A percentile compares a stretch with the other conserved stretches of the same genome.
Conservation (phyloP, 2,797 vertebrate species). For the Borostomias antarcticus region DNA sequence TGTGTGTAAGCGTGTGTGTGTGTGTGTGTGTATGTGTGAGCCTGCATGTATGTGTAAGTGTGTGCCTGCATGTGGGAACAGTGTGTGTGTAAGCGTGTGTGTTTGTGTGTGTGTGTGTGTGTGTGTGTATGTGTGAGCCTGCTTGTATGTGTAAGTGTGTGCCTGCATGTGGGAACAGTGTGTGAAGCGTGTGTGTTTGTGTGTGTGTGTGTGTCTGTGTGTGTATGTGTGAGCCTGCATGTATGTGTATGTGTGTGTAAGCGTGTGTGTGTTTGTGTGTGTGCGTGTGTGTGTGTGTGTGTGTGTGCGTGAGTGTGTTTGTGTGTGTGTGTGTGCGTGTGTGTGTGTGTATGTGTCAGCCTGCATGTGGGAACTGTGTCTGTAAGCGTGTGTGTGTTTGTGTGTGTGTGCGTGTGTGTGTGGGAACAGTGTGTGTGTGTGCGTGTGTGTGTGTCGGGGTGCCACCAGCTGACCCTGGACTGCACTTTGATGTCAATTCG, state of each 20-base stretch:
- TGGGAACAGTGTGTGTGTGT: constrained; percentile 25
- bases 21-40: background rate
- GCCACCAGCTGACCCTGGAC: constrained; percentile 18
- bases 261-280: too few relatives aligned
- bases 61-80: too few relatives aligned
- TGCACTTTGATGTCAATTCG: constrained; percentile 29
- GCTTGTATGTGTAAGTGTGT: too few relatives aligned
- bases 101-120: constrained; percentile 1
- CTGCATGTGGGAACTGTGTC: constrained; percentile 11
- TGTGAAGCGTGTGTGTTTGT: background rate
- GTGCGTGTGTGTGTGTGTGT: too few relatives aligned
- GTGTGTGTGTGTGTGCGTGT: background rate
- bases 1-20: background rate
- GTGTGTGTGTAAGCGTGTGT: constrained; percentile 7
- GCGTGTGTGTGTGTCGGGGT: background rate
- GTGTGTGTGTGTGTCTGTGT: background rate
- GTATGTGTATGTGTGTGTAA: constrained; percentile 16
- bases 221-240: background rate
- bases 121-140: constrained; percentile 13
- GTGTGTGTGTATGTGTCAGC: background rate
- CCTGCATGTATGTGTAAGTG: too few relatives aligned
- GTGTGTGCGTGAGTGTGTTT: background rate
- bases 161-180: too few relatives aligned
- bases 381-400: too few relatives aligned
- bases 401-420: too few relatives aligned